phyloP scores from a whole-genome alignment of 2,113 vertebrate species.

The Gnathonemus echidnorhynchus region DNA sequence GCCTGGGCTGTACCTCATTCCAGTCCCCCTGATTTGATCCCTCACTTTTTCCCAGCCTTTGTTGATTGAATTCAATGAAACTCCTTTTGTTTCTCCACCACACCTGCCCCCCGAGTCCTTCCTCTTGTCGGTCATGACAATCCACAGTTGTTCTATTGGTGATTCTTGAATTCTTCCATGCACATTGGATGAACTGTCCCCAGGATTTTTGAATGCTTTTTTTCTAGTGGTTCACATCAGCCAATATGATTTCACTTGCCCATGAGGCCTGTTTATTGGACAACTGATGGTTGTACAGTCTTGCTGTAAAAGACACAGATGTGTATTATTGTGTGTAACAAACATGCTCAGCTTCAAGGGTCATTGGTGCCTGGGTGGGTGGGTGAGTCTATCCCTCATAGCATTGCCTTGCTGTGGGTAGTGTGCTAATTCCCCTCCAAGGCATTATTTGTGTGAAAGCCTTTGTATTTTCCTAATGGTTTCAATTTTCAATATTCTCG shows the following conservation, averaged over 20 bases:
- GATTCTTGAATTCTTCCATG: not conserved
- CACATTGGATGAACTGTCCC: not conserved
- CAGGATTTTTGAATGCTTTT: not conserved
- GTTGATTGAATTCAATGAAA: not conserved
- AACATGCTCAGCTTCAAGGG: not conserved
- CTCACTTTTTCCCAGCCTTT: not conserved
- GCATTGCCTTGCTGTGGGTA: not conserved
- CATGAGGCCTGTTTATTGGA: not conserved
- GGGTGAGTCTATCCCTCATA: not conserved
- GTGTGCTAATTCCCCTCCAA: not conserved
- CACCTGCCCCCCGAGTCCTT: not conserved
- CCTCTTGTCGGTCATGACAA: not conserved
- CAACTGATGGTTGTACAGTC: not conserved
- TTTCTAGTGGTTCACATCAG: not conserved
- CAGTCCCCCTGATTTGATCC: not conserved
- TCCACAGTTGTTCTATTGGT: not conserved
- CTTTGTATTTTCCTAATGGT: not conserved
- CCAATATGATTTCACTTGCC: not conserved
- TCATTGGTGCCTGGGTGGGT: not conserved
- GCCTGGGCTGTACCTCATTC: not conserved
- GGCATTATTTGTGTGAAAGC: not conserved
- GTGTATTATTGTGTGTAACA: not conserved
- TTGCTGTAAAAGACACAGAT: not conserved
- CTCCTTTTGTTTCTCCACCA: not conserved
- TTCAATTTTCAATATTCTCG: not conserved